Evolutionary conservation across 2,797 vertebrate genomes (phyloP), one percentile per base, ranked within the genome.

Genomic region (Spinus pinus): DNA sequence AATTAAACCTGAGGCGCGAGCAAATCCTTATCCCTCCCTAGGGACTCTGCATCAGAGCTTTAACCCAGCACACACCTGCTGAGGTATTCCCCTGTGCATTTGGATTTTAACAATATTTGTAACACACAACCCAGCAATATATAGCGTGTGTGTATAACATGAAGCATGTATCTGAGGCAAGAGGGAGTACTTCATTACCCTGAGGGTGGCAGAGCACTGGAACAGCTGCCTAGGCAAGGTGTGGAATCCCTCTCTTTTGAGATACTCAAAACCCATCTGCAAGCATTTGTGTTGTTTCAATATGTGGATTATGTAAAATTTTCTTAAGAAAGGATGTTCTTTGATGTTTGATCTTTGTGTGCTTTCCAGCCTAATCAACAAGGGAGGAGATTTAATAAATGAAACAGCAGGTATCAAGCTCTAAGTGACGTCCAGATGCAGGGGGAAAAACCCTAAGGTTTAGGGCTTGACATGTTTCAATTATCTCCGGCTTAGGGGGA

Each of bases 21-120:
- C 15, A 50, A 50, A 35, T 2, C 2, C 3, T 4, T 1, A 0
- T 20, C 21, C 15, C 24, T 7, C 10, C 8, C 13, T 4, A 21
- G 8, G 1, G 1, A 6, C 21, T 12, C 2, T 0, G 0, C 3
- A 4, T 2, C 14, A 12, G 9, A 24, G 11, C 42, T 8, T 0
- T 5, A 19, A 54, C 3, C 5, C 12, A 1, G 9, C 11, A 4
- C 9, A 5, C 5, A 12, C 11, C 5, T 1, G 42, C 35, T 41
- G 19, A 66, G 14, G 10, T 2, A 25, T 23, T 25, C 8, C 22
- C 4, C 1, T 4, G 6, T 0, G 7, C 3, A 1, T 10, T 46
- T 10, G 17, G 6, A 13, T 57, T 84, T 61, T 25, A 61, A 19
- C 15, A 12, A 3, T 1, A 7, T 30, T 47, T 69, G 5, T 31